Conservation (phyloP, 2,797 vertebrate species). For the Spea hammondii region DNA sequence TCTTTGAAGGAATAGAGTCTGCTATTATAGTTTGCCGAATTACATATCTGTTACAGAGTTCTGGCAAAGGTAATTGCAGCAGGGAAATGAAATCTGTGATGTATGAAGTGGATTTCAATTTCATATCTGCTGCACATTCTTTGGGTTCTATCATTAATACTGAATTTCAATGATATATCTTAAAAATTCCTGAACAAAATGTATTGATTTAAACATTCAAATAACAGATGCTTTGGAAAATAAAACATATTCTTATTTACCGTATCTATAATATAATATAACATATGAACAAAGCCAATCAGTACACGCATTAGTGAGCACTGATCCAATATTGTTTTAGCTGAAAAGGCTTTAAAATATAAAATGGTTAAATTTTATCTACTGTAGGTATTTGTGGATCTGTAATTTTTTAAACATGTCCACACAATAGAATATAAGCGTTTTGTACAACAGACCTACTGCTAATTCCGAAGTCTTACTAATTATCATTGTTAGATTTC, state of each 20-base stretch:
- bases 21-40: background rate
- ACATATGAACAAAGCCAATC: too few species aligned
- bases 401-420: too few species aligned
- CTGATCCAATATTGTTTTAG: too few species aligned
- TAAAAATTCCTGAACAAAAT: background rate
- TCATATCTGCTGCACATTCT: background rate
- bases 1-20: background rate
- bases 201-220: too few species aligned
- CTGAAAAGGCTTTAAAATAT: too few species aligned
- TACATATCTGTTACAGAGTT: constrained; percentile 7
- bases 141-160: background rate
- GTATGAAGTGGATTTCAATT: constrained; percentile 4
- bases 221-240: too few species aligned
- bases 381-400: too few species aligned
- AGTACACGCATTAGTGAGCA: too few species aligned
- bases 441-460: constrained; percentile 12
- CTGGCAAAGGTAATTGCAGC: background rate
- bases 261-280: too few species aligned
- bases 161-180: background rate
- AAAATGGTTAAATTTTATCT: too few species aligned
- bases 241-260: too few species aligned
- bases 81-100: constrained; percentile 5
- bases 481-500: constrained; percentile 64
- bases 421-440: too few species aligned
- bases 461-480: constrained; percentile 63